These are phyloP conservation scores for Emesis furor DNA, from an alignment of 2,888 invertebrate genomes.

Conservation along the genomic window DNA sequence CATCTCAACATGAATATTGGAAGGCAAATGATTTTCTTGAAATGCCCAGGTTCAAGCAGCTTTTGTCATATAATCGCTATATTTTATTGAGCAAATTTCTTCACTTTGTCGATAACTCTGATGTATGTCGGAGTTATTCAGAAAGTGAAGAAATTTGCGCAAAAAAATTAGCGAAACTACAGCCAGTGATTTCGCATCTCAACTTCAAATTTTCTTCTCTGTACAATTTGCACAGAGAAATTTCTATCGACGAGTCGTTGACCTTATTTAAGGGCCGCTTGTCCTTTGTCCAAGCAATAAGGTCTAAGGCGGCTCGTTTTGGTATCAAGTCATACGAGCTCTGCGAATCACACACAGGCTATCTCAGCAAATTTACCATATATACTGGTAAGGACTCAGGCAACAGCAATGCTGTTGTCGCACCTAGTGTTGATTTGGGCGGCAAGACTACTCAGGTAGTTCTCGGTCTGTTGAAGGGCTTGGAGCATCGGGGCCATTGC, in stretches of 20 bases:
- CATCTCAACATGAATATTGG: conserved; percentile 15
- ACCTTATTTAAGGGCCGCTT: conserved; percentile 27
- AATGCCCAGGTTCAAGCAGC: neutral
- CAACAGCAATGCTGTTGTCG: conserved; percentile 5
- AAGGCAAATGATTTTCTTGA: conserved; percentile 2
- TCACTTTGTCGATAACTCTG: conserved; percentile 28
- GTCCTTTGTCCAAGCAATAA: conserved; percentile 16
- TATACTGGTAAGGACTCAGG: conserved; percentile 15
- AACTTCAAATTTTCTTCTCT: conserved; percentile 14
- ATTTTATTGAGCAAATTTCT: conserved; percentile 6
- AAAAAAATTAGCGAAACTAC: conserved; percentile 23
- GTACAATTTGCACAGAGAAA: conserved; percentile 2
- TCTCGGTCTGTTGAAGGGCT: conserved; percentile 15
- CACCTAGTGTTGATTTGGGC: conserved; percentile 11
- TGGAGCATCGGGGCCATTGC: neutral
- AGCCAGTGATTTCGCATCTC: conserved; percentile 17
- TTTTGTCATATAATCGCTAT: neutral
- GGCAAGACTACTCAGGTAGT: conserved; percentile 25
- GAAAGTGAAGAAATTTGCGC: conserved; percentile 5
- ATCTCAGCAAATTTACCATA: conserved; percentile 12
- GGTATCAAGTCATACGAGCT: conserved; percentile 24
- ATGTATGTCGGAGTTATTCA: neutral
- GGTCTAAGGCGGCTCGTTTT: conserved; percentile 25
- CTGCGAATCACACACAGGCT: conserved; percentile 14
- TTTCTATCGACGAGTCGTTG: conserved; percentile 26